Conservation (phyloP, 2,888 invertebrate genomes). For the Scaptodrosophila latifasciaeformis region DNA sequence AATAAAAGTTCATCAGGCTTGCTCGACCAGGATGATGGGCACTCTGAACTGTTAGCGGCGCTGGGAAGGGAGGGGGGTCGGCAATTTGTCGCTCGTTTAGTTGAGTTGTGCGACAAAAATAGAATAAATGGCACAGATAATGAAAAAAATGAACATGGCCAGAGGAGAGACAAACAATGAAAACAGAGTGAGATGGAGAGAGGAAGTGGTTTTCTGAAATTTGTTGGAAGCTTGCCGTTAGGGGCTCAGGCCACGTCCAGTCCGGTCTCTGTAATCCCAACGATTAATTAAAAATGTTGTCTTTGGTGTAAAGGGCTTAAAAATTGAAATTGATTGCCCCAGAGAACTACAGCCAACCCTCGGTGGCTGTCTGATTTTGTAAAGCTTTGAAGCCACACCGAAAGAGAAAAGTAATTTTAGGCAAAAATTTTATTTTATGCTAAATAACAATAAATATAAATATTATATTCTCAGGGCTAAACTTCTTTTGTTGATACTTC, state of each 20-base stretch:
- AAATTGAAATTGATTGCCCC: slow-evolving; percentile 62
- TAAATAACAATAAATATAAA: slow-evolving; percentile 53
- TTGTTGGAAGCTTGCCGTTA: slow-evolving; percentile 28
- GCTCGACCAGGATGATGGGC: slow-evolving; percentile 6
- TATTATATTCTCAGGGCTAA: no score
- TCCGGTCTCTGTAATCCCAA: slow-evolving; percentile 55
- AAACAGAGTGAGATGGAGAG: slow-evolving; percentile 1
- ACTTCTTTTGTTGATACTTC: no score
- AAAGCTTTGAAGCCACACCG: slow-evolving; percentile 38
- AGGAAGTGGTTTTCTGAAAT: slow-evolving; percentile 24
- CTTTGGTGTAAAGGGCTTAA: slow-evolving; percentile 66
- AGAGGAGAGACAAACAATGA: slow-evolving; percentile 1
- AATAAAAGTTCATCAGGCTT: slow-evolving; percentile 63
- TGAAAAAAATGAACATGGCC: slow-evolving; percentile 55
- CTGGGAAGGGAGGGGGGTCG: slow-evolving; percentile 13
- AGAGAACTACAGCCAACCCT: slow-evolving; percentile 14
- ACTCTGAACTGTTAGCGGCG: no score
- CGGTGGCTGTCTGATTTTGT: slow-evolving; percentile 34
- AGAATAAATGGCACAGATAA: slow-evolving; percentile 64
- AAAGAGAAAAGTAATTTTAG: slow-evolving; percentile 54
- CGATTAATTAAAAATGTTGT: slow-evolving; percentile 73
- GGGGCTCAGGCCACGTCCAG: neutral
- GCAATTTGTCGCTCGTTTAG: slow-evolving; percentile 70
- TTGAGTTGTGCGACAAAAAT: slow-evolving; percentile 65
- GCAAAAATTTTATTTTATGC: slow-evolving; percentile 37